phyloP scores from a whole-genome alignment of 2,113 vertebrate species.

The Neodontobutis hainanensis region DNA sequence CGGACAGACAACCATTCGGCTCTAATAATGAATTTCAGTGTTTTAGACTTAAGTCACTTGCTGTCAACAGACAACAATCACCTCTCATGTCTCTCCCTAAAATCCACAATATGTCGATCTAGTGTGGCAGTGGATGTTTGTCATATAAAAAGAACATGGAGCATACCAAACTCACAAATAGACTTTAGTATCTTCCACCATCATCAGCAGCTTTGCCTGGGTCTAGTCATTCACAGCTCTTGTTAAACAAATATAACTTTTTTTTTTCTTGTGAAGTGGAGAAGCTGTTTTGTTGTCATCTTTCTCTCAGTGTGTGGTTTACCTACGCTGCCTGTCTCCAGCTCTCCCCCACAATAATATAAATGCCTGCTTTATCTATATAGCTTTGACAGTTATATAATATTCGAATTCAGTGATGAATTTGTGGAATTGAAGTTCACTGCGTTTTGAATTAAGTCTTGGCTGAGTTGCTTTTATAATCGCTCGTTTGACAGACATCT shows the following conservation, averaged over 20 bases:
- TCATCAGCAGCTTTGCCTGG: conserved; percentile 6
- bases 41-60: too few relatives aligned
- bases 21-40: too few relatives aligned
- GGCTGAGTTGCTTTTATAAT: conserved; percentile 9
- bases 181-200: neutral
- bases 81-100: too few relatives aligned
- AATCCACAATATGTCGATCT: too few relatives aligned
- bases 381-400: neutral
- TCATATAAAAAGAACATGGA: neutral
- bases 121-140: too few relatives aligned
- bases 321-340: conserved; percentile 1
- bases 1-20: too few relatives aligned
- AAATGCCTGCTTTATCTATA: conserved; percentile 13
- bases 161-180: neutral
- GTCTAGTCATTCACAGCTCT: neutral
- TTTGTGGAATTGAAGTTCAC: conserved; percentile 5
- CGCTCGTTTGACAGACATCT: neutral
- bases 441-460: conserved; percentile 5
- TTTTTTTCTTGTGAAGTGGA: conserved; percentile 25
- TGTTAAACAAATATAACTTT: conserved; percentile 22
- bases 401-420: conserved; percentile 7
- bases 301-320: conserved; percentile 2
- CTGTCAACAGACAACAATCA: too few relatives aligned
- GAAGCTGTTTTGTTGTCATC: conserved; percentile 13
- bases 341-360: conserved; percentile 4